Conservation (phyloP, 1,140 invertebrate genomes). For the Bombus huntii region DNA sequence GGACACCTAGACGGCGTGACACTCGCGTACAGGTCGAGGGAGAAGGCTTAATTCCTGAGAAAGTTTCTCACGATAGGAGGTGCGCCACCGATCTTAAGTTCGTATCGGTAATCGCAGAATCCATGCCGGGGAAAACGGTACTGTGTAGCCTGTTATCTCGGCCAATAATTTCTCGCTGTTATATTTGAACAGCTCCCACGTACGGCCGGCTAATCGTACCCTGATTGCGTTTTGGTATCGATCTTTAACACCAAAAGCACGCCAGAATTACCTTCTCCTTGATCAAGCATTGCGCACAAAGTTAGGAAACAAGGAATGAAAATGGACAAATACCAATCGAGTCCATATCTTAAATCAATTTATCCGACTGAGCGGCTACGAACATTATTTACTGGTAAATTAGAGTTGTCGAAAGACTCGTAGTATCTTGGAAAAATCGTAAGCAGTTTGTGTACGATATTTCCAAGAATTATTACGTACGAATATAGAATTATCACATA, state of each 20-base stretch:
- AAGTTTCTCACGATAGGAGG: constrained; percentile 64
- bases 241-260: neutral
- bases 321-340: neutral
- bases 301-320: neutral
- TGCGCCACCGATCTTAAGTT: constrained; percentile 47
- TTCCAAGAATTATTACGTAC: neutral
- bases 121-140: constrained; percentile 50
- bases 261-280: neutral
- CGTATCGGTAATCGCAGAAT: constrained; percentile 57
- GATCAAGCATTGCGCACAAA: no score
- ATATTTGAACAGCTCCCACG: constrained; percentile 40
- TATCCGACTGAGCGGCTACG: neutral
- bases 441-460: neutral
- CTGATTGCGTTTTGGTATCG: neutral
- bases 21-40: constrained; percentile 26
- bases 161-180: constrained; percentile 40
- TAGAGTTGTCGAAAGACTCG: neutral
- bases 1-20: neutral
- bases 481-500: no score
- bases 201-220: neutral
- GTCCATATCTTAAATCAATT: neutral
- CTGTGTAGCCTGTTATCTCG: constrained; percentile 38
- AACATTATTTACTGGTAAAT: neutral
- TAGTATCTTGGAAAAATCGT: neutral
- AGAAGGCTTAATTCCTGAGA: constrained; percentile 47